Percentiles rank a stretch among this genome's conserved stretches.
These are phyloP conservation scores for Ochropleura plecta DNA, from an alignment of 2,888 invertebrate genomes.

Conservation along the genomic window DNA sequence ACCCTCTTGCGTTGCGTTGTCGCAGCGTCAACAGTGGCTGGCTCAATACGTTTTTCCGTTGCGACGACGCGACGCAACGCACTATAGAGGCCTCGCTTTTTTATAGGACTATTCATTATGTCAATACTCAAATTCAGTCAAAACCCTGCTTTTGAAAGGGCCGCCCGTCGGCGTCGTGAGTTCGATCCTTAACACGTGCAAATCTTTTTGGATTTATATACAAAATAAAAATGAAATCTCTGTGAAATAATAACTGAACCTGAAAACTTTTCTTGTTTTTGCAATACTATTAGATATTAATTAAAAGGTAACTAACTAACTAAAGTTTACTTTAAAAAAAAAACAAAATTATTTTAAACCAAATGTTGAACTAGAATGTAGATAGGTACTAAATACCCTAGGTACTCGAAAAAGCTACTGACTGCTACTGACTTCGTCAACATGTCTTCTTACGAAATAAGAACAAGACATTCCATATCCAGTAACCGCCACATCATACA, in stretches of 20 bases:
- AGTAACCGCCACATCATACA: slow-evolving; percentile 1
- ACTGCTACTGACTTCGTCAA: not conserved
- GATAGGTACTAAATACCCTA: too few species aligned
- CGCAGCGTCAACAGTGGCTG: too few species aligned
- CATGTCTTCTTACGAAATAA: too few species aligned
- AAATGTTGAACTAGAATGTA: not conserved
- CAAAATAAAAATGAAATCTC: not conserved
- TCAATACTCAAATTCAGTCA: not conserved
- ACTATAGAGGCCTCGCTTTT: too few species aligned
- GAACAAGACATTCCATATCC: not conserved
- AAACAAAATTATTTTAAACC: not conserved
- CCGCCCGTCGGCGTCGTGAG: not conserved
- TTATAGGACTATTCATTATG: too few species aligned
- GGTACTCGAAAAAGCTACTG: not conserved
- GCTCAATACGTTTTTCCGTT: too few species aligned
- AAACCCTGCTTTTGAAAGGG: not conserved
- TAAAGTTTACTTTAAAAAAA: not conserved
- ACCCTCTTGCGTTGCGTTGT: too few species aligned
- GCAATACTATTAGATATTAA: not conserved
- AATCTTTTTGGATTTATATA: slow-evolving; percentile 28
- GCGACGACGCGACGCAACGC: too few species aligned
- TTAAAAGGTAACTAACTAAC: not conserved
- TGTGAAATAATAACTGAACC: too few species aligned
- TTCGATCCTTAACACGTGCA: slow-evolving; percentile 16
- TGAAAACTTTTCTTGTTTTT: not conserved